phyloP scores from a whole-genome alignment of 2,888 invertebrate genomes.

The Drosophila austrosaltans region DNA sequence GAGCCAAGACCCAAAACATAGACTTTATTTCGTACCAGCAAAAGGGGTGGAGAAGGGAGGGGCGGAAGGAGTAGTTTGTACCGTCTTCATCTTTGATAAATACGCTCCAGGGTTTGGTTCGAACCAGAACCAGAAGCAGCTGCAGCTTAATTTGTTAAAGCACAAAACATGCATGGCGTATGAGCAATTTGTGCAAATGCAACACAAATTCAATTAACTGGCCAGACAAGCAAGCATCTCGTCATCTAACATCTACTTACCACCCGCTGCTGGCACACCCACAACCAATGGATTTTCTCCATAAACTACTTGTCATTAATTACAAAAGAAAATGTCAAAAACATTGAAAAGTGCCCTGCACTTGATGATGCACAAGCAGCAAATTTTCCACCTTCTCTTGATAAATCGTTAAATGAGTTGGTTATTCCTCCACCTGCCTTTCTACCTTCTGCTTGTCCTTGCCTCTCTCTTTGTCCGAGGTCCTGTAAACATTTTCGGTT shows the following conservation, averaged over 20 bases:
- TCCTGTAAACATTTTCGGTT: constrained; percentile 15
- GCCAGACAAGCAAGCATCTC: constrained; percentile 35
- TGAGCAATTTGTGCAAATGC: constrained; percentile 56
- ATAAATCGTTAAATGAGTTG: too few species aligned
- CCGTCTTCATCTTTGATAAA: constrained; percentile 58
- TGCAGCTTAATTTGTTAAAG: constrained; percentile 68
- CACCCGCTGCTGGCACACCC: not conserved
- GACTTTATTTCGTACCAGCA: constrained; percentile 11
- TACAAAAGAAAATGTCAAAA: constrained; percentile 57
- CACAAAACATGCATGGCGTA: constrained; percentile 31
- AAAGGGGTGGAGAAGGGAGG: constrained; percentile 14
- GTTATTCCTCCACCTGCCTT: too few species aligned
- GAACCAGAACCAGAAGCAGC: constrained; percentile 37
- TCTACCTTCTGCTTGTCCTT: not conserved
- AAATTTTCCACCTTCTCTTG: constrained; percentile 30
- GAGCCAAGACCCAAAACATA: not conserved
- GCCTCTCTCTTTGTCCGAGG: too few species aligned
- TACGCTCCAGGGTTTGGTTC: constrained; percentile 53
- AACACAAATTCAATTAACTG: constrained; percentile 70
- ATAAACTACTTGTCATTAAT: constrained; percentile 47
- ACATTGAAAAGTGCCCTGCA: constrained; percentile 21
- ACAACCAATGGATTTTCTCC: constrained; percentile 5
- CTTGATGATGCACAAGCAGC: constrained; percentile 21
- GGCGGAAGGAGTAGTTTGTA: too few species aligned
- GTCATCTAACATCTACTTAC: not conserved